Evolutionary conservation across 2,888 invertebrate species (phyloP), one percentile per base, ranked within the genome.

Genomic region (Temnothorax unifasciatus): DNA sequence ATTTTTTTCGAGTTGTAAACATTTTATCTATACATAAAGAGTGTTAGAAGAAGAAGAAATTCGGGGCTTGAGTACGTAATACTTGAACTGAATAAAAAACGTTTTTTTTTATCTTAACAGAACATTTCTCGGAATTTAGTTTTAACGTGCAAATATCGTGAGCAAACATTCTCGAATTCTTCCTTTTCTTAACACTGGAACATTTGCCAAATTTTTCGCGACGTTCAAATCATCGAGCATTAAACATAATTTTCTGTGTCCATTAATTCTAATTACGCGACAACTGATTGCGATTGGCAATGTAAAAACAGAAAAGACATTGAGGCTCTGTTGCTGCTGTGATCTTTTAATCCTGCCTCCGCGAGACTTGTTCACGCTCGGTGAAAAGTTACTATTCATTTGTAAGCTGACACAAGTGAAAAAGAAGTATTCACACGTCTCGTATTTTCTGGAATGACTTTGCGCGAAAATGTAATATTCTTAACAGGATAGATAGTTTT

Each of bases 221-320:
- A 85, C 71, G 74, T 77, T 87, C 57, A 77, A 77, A 81, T 5
- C 25, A 54, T 64, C 71, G 77, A 89, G 84, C 90, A 90, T 90
- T 90, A 90, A 90, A 90, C 90, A 90, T 90, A 90, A 90, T 90
- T 90, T 90, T 90, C 90, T 84, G 61, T 85, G 76, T 82, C 82
- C 71, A 74, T 63, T 77, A 52, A 68, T 69, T 82, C 34, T 74
- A n/a, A 59, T 54, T 18, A 4, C 52, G 41, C 41, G 57, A 61
- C 63, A 74, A 61, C 76, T 75, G 57, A 82, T 61, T 50, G 29
- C 74, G 82, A 64, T 54, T 84, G 83, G 59, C 54, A 75, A 84
- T 63, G 69, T 64, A 25, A 38, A 66, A 54, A 64, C 29, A 25
- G 63, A 25, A 34, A 75, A 68, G 38, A n/a, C 63, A 57, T 84